Evolutionary conservation across 2,113 vertebrate genomes (phyloP).

Genomic region (Odocoileus virginianus): DNA sequence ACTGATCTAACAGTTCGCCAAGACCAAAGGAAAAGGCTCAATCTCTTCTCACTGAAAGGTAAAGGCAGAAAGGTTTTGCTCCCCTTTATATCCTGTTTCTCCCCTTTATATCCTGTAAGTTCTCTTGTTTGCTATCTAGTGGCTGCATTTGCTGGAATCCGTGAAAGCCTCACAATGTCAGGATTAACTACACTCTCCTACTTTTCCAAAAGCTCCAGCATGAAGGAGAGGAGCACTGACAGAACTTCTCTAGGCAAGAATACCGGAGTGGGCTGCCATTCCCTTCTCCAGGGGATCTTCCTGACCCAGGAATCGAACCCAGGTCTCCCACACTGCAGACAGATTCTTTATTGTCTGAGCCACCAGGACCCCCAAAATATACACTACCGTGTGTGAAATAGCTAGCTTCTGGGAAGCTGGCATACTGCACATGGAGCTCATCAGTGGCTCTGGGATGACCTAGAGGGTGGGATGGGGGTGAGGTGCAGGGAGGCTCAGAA

Average conservation of each 20-base stretch:
- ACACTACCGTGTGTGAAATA: background rate
- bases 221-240: background rate
- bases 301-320: background rate
- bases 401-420: background rate
- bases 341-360: background rate
- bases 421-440: background rate
- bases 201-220: background rate
- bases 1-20: slow-evolving; percentile 34
- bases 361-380: background rate
- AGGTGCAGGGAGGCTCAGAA: background rate
- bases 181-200: background rate
- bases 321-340: background rate
- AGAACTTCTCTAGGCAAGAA: background rate
- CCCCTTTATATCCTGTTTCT: background rate
- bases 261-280: background rate
- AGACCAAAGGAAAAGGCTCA: slow-evolving; percentile 38
- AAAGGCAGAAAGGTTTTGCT: background rate
- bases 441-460: background rate
- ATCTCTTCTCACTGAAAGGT: background rate
- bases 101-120: background rate
- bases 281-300: background rate
- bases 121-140: background rate
- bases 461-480: background rate
- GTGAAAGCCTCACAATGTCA: background rate
- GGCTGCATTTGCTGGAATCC: background rate